Conservation (phyloP, 1,140 invertebrate genomes). For the Aphis craccivora region DNA sequence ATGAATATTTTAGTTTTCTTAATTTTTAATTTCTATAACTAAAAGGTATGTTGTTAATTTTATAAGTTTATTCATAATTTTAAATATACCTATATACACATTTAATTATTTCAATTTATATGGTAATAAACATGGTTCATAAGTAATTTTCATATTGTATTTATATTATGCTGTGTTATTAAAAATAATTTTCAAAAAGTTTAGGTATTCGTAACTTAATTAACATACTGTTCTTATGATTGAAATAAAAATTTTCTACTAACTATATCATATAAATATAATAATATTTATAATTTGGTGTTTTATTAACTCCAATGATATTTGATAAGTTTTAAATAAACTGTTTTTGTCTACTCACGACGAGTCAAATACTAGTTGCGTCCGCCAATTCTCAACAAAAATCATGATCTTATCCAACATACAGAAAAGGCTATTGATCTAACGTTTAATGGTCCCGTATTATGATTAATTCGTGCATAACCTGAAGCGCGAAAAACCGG, state of each 20-base stretch:
- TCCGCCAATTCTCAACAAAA: background rate
- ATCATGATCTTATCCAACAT: slow-evolving; percentile 37
- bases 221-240: background rate
- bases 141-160: background rate
- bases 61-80: no score
- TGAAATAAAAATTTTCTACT: background rate
- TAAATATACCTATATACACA: no score
- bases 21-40: no score
- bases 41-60: no score
- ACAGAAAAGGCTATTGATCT: slow-evolving; percentile 48
- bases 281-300: background rate
- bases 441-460: slow-evolving; percentile 43
- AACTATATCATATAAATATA: background rate
- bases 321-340: background rate
- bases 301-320: background rate
- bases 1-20: no score
- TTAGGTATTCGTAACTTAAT: background rate
- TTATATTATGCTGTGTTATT: background rate
- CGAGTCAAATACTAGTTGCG: background rate
- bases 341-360: background rate
- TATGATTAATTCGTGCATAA: slow-evolving; percentile 55
- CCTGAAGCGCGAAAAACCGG: slow-evolving; percentile 51
- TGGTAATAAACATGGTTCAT: no score
- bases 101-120: no score
- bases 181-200: background rate